These are phyloP conservation scores for Nephila pilipes DNA, from an alignment of 1,140 invertebrate species.

Conservation along the genomic window DNA sequence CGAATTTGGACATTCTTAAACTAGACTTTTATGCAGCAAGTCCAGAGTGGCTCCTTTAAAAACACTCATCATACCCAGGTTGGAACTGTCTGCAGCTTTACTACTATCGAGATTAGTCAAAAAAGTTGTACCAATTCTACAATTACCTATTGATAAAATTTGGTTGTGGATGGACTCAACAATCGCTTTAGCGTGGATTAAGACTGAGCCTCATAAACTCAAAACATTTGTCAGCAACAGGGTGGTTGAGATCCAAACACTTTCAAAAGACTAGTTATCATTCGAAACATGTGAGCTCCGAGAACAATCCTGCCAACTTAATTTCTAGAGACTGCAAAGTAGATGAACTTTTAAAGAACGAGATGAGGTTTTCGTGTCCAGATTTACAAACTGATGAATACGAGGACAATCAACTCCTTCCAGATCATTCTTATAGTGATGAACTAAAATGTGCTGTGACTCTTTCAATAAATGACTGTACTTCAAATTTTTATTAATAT, in stretches of 20 bases:
- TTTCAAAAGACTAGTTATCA: background rate
- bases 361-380: background rate
- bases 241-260: background rate
- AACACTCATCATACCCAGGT: background rate
- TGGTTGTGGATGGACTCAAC: background rate
- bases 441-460: background rate
- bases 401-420: background rate
- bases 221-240: background rate
- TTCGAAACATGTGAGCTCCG: background rate
- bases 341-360: background rate
- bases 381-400: background rate
- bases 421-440: background rate
- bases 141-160: background rate
- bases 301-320: background rate
- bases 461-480: background rate
- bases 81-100: background rate
- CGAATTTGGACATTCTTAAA: background rate
- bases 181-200: background rate
- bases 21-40: background rate
- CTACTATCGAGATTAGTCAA: background rate
- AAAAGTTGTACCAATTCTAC: background rate
- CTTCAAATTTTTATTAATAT: background rate
- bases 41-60: background rate
- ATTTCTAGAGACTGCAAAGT: background rate
- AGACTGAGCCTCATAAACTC: background rate